These are phyloP conservation scores for Cossypha heuglini DNA, from an alignment of 2,797 vertebrate genomes.

Conservation along the genomic window DNA sequence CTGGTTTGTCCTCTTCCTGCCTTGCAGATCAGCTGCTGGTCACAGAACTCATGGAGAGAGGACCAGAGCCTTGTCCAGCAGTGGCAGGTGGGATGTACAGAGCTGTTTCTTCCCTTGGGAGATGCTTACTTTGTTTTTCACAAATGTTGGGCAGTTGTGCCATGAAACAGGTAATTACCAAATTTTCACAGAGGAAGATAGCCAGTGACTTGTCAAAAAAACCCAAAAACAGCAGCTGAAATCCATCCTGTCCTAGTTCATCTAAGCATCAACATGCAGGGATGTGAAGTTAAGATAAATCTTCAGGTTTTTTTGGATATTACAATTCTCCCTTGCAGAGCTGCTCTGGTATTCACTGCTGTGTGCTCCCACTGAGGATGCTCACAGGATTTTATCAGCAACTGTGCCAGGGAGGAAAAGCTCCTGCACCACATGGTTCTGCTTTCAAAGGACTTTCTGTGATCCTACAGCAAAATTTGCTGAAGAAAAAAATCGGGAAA, in stretches of 20 bases:
- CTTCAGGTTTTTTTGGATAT: neutral
- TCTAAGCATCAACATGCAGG: neutral
- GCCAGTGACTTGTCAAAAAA: neutral
- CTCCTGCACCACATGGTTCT: neutral
- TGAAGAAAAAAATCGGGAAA: neutral
- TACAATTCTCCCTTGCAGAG: neutral
- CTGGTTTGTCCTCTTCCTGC: neutral
- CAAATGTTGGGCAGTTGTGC: neutral
- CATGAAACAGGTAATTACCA: rapidly evolving
- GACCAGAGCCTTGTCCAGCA: neutral
- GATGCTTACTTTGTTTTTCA: neutral
- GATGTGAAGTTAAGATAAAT: neutral
- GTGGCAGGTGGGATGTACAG: neutral
- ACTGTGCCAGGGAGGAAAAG: neutral
- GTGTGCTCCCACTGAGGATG: neutral
- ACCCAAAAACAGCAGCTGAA: neutral
- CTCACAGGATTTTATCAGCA: neutral
- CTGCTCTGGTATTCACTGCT: neutral
- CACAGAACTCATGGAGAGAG: rapidly evolving
- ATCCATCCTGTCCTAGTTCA: neutral
- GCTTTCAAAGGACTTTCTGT: neutral
- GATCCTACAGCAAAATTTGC: neutral
- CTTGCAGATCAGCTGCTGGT: neutral
- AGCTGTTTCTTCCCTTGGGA: neutral
- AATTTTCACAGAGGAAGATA: neutral